Percentiles rank a stretch among this genome's conserved stretches.
Evolutionary conservation across 53 echinoderm and acorn worm genomes (phyloP).

Genomic region (Apostichopus leukothele): DNA sequence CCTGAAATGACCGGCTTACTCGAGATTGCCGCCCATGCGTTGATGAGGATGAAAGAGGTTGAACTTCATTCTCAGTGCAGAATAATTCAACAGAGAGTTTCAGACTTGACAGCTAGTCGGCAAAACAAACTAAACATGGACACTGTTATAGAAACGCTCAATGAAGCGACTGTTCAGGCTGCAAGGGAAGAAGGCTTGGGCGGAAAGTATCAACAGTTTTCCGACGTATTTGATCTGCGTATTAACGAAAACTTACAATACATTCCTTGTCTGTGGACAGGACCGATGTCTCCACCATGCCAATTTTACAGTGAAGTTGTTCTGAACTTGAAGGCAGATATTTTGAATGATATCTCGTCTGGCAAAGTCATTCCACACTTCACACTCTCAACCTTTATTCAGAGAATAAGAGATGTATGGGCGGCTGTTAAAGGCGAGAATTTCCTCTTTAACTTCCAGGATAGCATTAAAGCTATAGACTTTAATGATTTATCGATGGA

Average conservation of each 20-base stretch:
- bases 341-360: background rate
- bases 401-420: conserved; percentile 21
- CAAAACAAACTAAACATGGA: background rate
- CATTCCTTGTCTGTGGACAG: conserved; percentile 20
- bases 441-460: conserved; percentile 31
- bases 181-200: conserved; percentile 17
- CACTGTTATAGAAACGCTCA: background rate
- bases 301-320: conserved; percentile 23
- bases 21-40: conserved; percentile 10
- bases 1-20: conserved; percentile 9
- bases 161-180: conserved; percentile 7
- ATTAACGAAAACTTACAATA: conserved; percentile 18
- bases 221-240: conserved; percentile 15
- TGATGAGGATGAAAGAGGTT: conserved; percentile 3
- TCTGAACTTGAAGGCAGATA: conserved; percentile 9
- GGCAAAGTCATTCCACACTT: background rate
- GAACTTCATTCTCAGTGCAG: background rate
- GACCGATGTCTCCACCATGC: conserved; percentile 37
- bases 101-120: background rate
- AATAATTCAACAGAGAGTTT: background rate
- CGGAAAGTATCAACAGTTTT: conserved; percentile 1
- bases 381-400: conserved; percentile 8
- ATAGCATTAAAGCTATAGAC: conserved; percentile 27
- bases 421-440: conserved; percentile 26
- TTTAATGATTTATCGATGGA: conserved; percentile 27